A percentile compares a stretch with the other conserved stretches of the same genome.
These are phyloP conservation scores for Urosaurus nigricauda DNA, from an alignment of 2,797 vertebrate species.

Conservation along the genomic window DNA sequence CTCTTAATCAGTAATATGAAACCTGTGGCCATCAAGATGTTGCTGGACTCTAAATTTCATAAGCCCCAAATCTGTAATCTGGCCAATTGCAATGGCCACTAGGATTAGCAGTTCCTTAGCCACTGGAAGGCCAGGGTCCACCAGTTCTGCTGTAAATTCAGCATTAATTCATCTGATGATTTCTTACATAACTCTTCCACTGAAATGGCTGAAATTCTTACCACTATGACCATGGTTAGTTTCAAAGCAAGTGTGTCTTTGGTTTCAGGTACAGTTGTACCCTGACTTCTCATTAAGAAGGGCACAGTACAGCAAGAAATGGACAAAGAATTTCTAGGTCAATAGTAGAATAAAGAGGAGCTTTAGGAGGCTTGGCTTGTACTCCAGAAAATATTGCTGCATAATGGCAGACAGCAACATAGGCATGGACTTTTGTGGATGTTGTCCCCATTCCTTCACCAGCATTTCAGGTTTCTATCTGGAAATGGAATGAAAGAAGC, in stretches of 20 bases:
- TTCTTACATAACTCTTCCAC: neutral
- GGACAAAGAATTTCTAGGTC: too few relatives aligned
- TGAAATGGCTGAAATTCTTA: neutral
- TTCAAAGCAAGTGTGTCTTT: neutral
- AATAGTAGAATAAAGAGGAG: neutral
- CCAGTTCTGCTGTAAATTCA: neutral
- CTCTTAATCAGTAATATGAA: neutral
- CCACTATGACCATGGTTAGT: neutral
- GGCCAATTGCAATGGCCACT: neutral
- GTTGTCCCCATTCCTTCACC: too few relatives aligned
- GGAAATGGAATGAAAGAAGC: neutral
- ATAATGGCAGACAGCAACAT: neutral
- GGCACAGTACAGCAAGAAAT: neutral
- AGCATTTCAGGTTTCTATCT: neutral
- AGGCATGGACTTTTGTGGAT: neutral
- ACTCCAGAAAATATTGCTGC: neutral
- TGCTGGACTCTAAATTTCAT: neutral
- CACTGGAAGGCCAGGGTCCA: neutral
- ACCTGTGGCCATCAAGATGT: neutral
- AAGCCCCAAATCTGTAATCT: neutral
- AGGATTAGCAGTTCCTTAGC: neutral
- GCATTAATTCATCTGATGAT: neutral
- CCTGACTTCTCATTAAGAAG: too few relatives aligned
- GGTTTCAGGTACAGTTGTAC: neutral
- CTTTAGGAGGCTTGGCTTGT: neutral